phyloP scores from a whole-genome alignment of 2,888 invertebrate genomes.

The Conchocele bisecta region DNA sequence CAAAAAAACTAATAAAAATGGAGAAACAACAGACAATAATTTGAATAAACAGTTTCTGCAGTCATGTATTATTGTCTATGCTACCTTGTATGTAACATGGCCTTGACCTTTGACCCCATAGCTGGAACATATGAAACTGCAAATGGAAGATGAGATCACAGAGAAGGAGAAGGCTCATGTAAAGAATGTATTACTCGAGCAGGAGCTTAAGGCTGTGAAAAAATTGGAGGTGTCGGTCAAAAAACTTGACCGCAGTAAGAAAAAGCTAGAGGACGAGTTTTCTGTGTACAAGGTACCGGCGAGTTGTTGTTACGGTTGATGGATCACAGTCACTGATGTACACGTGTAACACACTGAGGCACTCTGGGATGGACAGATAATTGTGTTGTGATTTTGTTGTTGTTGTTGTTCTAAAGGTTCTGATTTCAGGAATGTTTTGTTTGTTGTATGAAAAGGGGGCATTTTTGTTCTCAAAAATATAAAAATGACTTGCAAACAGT shows the following conservation, averaged over 20 bases:
- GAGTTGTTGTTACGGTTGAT: constrained; percentile 11
- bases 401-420: too few species aligned
- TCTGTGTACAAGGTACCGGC: constrained; percentile 64
- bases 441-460: too few species aligned
- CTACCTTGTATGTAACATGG: too few species aligned
- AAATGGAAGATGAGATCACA: constrained; percentile 63
- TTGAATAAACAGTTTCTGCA: background rate
- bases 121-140: constrained; percentile 67
- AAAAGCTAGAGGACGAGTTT: constrained; percentile 68
- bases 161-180: constrained; percentile 64
- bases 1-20: too few species aligned
- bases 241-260: constrained; percentile 68
- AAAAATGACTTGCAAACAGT: too few species aligned
- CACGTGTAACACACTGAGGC: too few species aligned
- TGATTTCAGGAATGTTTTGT: too few species aligned
- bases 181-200: constrained; percentile 69
- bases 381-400: too few species aligned
- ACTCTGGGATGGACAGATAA: too few species aligned
- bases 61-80: background rate
- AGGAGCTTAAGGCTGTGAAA: constrained; percentile 62
- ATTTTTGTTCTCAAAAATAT: too few species aligned
- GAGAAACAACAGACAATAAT: too few species aligned
- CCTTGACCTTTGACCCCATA: constrained; percentile 43
- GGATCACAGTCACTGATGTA: too few species aligned
- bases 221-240: constrained; percentile 64